These are phyloP conservation scores for Trichomalopsis sarcophagae DNA, from an alignment of 1,140 invertebrate genomes.

Conservation along the genomic window DNA sequence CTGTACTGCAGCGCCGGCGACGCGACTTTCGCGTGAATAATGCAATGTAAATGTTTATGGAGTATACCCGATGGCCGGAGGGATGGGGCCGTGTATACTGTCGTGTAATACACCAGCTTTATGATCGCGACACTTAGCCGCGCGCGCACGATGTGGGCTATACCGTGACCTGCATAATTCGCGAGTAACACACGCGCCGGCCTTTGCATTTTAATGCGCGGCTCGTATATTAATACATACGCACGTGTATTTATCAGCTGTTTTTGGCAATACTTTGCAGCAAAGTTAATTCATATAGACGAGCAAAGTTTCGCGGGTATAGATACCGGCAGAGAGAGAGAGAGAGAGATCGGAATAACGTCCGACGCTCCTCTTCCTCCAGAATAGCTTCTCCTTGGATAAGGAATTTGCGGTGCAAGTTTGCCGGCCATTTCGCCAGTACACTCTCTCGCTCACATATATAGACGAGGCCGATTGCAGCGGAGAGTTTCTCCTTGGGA, in stretches of 20 bases:
- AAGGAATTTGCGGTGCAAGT: slow-evolving; percentile 67
- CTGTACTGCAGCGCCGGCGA: background rate
- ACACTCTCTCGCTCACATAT: background rate
- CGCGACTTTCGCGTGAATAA: slow-evolving; percentile 50
- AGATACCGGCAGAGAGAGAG: background rate
- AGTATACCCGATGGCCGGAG: slow-evolving; percentile 28
- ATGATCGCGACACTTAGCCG: slow-evolving; percentile 48
- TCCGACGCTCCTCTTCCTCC: background rate
- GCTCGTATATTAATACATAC: background rate
- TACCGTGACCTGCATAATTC: slow-evolving; percentile 23
- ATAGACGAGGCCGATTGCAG: background rate
- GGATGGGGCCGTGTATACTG: background rate
- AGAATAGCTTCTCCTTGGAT: slow-evolving; percentile 31
- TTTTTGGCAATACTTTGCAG: too few species aligned
- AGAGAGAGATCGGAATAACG: slow-evolving; percentile 5
- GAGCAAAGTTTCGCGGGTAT: background rate
- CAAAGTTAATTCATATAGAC: background rate
- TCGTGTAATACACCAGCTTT: slow-evolving; percentile 46
- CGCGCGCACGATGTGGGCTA: background rate
- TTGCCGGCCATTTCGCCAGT: slow-evolving; percentile 31
- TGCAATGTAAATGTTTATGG: slow-evolving; percentile 55
- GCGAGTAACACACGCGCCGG: background rate
- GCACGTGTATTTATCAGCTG: too few species aligned
- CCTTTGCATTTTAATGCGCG: slow-evolving; percentile 25
- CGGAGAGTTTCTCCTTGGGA: background rate